Evolutionary conservation across 2,113 vertebrate genomes (phyloP).

Genomic region (Alectura lathami): DNA sequence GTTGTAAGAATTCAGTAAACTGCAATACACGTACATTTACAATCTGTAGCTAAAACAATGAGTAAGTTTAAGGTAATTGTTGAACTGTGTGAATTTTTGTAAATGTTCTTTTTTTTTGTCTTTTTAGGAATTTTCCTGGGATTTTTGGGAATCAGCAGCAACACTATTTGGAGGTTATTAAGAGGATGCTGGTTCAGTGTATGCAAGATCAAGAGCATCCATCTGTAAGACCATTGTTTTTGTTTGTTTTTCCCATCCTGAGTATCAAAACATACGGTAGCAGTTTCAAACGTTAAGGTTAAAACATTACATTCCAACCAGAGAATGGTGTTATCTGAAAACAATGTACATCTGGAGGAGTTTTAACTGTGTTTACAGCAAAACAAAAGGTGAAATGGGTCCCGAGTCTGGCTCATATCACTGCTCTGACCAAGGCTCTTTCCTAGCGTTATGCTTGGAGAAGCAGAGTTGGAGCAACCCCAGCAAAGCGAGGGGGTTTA

Average conservation of each 20-base stretch:
- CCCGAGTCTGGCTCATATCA: background rate
- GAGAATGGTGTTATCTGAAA: background rate
- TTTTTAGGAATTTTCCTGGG: constrained; percentile 94
- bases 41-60: background rate
- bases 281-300: background rate
- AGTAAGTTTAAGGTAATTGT: background rate
- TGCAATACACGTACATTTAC: background rate
- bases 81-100: background rate
- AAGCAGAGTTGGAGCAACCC: background rate
- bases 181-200: constrained; percentile 97
- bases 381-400: background rate
- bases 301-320: background rate
- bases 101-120: constrained; percentile 23
- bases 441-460: background rate
- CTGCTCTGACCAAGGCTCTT: background rate
- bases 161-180: constrained; percentile 98
- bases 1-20: background rate
- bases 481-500: background rate
- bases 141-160: constrained; percentile 99
- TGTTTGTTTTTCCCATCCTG: background rate
- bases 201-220: constrained; percentile 97
- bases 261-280: background rate
- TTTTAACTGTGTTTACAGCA: background rate
- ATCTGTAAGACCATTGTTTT: constrained; percentile 76
- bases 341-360: background rate